A percentile compares a stretch with the other conserved stretches of the same genome.
Conservation (phyloP, 2,797 vertebrate genomes). For the Lophura swinhoii region DNA sequence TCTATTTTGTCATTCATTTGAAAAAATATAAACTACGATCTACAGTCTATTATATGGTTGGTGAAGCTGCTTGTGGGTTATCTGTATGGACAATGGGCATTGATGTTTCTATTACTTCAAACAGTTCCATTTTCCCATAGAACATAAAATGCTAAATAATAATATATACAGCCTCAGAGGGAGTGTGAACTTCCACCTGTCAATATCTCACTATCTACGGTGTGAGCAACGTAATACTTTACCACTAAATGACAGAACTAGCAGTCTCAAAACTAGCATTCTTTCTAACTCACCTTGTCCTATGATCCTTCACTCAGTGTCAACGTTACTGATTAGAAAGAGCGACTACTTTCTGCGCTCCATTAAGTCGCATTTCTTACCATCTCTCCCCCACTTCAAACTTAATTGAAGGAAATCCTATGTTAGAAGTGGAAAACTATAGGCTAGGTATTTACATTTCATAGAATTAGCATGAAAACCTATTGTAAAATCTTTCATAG, state of each 20-base stretch:
- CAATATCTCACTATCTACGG: neutral
- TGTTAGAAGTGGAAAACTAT: neutral
- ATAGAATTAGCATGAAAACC: neutral
- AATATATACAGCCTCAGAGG: accelerated
- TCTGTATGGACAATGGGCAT: neutral
- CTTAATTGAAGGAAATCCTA: neutral
- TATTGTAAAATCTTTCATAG: accelerated
- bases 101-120: neutral
- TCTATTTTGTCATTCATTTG: neutral
- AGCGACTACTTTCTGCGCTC: neutral
- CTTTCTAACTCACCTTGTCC: neutral
- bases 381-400: neutral
- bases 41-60: neutral
- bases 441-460: neutral
- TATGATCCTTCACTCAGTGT: neutral
- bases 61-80: neutral
- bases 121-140: neutral
- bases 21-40: neutral
- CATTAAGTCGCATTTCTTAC: neutral
- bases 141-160: neutral
- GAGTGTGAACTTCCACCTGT: neutral
- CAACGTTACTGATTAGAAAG: neutral
- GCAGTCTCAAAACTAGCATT: neutral
- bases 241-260: neutral
- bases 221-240: neutral